phyloP scores from a whole-genome alignment of 1,140 invertebrate genomes.

The Dryas iulia region DNA sequence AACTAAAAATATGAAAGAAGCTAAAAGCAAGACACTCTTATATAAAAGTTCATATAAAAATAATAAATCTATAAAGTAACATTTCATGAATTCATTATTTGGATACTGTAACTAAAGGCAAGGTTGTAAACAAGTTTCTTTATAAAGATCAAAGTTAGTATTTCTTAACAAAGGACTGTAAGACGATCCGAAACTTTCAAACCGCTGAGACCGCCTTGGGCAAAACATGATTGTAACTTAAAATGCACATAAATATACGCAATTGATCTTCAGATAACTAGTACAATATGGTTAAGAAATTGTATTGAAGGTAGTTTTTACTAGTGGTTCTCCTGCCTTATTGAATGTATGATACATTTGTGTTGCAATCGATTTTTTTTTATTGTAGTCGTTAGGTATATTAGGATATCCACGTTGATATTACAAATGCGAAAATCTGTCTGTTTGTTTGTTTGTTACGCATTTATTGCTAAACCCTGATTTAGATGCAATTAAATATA shows the following conservation, averaged over 20 bases:
- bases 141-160: slow-evolving; percentile 14
- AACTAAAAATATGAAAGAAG: background rate
- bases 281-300: background rate
- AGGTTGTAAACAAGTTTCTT: slow-evolving; percentile 1
- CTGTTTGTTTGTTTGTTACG: too few species aligned
- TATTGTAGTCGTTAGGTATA: too few species aligned
- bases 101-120: background rate
- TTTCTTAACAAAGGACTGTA: slow-evolving; percentile 9
- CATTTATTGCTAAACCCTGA: too few species aligned
- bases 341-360: background rate
- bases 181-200: slow-evolving; percentile 12
- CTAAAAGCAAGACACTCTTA: background rate
- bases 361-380: too few species aligned
- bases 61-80: background rate
- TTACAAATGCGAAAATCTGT: too few species aligned
- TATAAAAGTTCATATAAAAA: background rate
- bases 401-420: too few species aligned
- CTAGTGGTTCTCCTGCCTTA: background rate
- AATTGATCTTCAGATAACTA: slow-evolving; percentile 10
- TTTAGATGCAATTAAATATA: too few species aligned
- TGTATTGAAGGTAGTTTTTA: background rate
- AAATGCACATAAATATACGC: background rate
- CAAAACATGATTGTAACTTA: background rate
- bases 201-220: background rate
- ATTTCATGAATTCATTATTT: background rate